Evolutionary conservation across 2,888 invertebrate species (phyloP).

Genomic region (Torymus tubicola): DNA sequence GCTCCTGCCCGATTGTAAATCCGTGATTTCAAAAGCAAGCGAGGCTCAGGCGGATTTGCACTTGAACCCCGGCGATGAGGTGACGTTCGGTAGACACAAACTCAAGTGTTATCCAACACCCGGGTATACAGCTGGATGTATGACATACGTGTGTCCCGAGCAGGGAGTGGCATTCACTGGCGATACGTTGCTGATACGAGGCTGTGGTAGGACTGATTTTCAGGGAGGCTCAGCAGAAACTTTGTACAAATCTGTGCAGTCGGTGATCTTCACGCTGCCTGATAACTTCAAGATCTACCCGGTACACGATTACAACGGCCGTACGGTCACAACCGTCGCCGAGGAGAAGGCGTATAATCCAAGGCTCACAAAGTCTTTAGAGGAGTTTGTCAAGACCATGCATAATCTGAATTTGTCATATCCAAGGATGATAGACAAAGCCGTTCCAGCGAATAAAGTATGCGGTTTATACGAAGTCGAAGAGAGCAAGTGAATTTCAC

Average conservation of each 20-base stretch:
- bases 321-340: conserved; percentile 90
- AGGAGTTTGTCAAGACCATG: conserved; percentile 95
- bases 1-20: conserved; percentile 84
- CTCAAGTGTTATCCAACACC: conserved; percentile 88
- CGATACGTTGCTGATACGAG: conserved; percentile 94
- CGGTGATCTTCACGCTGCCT: conserved; percentile 91
- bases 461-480: conserved; percentile 84
- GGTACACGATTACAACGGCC: conserved; percentile 97
- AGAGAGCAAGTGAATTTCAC: no score
- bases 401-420: conserved; percentile 93
- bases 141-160: conserved; percentile 87
- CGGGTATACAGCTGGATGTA: conserved; percentile 96
- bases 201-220: conserved; percentile 99
- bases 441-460: conserved; percentile 92
- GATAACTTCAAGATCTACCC: conserved; percentile 91
- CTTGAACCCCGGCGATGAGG: conserved; percentile 84
- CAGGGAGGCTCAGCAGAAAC: conserved; percentile 90
- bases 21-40: conserved; percentile 89
- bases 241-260: conserved; percentile 92
- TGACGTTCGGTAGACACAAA: conserved; percentile 86
- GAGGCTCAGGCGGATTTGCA: conserved; percentile 91
- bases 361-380: conserved; percentile 86
- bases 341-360: conserved; percentile 95
- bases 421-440: conserved; percentile 95
- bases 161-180: conserved; percentile 95